These are phyloP conservation scores for Criorhina ranunculi DNA, from an alignment of 2,888 invertebrate genomes.

Conservation along the genomic window DNA sequence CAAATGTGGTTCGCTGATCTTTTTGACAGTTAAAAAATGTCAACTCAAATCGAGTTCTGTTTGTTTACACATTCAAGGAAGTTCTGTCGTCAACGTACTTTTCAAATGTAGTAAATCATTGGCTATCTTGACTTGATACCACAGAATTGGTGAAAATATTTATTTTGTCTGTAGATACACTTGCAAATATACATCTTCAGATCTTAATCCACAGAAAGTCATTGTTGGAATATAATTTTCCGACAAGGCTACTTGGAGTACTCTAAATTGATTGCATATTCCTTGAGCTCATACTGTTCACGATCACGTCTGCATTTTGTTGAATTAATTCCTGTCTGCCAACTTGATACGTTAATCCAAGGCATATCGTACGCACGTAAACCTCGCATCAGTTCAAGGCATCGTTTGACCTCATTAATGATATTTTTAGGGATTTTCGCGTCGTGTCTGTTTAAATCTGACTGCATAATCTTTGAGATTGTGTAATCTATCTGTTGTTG, in stretches of 20 bases:
- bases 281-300: not conserved
- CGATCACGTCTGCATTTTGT: not conserved
- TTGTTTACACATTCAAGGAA: too few species aligned
- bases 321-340: slow-evolving; percentile 11
- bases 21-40: too few species aligned
- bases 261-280: not conserved
- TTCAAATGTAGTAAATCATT: too few species aligned
- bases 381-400: slow-evolving; percentile 38
- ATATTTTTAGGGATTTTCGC: slow-evolving; percentile 54
- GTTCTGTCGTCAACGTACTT: too few species aligned
- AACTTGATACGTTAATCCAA: not conserved
- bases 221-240: not conserved
- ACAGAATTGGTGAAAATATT: too few species aligned
- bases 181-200: too few species aligned
- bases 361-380: slow-evolving; percentile 14
- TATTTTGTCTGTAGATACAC: too few species aligned
- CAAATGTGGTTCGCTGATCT: too few species aligned
- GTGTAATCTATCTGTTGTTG: slow-evolving; percentile 11
- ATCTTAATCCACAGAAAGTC: too few species aligned
- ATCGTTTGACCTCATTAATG: slow-evolving; percentile 47
- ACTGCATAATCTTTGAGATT: slow-evolving; percentile 4
- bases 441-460: slow-evolving; percentile 9
- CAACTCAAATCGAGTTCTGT: too few species aligned
- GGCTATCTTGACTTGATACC: too few species aligned
- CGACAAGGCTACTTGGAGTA: not conserved